Evolutionary conservation across 2,113 vertebrate species (phyloP).

Genomic region (Asarcornis scutulata): DNA sequence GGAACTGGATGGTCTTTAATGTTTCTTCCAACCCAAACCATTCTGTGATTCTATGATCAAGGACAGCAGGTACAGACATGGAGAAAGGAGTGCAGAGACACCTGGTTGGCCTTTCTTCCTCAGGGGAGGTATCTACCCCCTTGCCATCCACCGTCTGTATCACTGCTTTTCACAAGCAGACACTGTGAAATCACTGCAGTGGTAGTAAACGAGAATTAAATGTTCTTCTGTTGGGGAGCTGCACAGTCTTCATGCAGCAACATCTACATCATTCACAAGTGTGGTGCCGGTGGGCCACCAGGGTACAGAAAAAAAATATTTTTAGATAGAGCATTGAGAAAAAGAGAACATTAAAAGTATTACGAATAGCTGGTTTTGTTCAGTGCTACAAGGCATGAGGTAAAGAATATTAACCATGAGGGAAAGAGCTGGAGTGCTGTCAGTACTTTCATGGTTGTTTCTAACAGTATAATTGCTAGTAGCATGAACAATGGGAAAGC

Average conservation of each 20-base stretch:
- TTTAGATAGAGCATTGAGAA: background rate
- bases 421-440: background rate
- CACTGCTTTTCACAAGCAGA: background rate
- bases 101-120: background rate
- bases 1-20: too few species aligned
- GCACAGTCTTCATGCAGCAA: background rate
- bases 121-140: background rate
- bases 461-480: background rate
- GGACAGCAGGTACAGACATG: background rate
- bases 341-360: background rate
- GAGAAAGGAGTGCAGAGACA: background rate
- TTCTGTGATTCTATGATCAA: background rate
- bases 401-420: background rate
- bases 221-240: background rate
- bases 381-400: background rate
- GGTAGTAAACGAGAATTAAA: background rate
- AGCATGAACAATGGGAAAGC: background rate
- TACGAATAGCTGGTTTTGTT: background rate
- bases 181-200: background rate
- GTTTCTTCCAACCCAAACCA: too few species aligned
- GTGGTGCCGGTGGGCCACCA: background rate
- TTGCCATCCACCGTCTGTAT: background rate
- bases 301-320: background rate
- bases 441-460: background rate
- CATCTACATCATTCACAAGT: background rate